A percentile compares a stretch with the other conserved stretches of the same genome.
phyloP scores from a whole-genome alignment of 2,113 vertebrate genomes.

The Numida meleagris region DNA sequence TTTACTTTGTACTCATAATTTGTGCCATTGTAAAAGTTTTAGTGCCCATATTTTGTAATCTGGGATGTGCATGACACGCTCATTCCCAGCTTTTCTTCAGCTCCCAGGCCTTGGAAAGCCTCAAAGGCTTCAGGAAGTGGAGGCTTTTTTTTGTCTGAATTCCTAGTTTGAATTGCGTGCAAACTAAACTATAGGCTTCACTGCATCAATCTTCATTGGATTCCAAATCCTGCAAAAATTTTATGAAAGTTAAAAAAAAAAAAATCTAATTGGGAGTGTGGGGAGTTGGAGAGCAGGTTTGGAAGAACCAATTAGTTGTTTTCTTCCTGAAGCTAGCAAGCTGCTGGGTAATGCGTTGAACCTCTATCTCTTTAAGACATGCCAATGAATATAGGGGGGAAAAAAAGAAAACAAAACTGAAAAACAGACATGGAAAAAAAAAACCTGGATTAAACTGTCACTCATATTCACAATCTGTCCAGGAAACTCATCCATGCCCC shows the following conservation, averaged over 20 bases:
- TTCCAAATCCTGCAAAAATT: background rate
- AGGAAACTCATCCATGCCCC: constrained; percentile 65
- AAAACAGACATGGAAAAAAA: constrained; percentile 19
- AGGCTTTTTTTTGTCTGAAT: background rate
- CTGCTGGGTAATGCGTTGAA: background rate
- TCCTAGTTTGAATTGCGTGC: background rate
- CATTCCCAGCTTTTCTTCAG: background rate
- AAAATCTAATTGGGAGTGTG: background rate
- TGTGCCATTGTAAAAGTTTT: background rate
- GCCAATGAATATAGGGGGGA: background rate
- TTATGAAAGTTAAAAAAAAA: background rate
- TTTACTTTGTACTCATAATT: background rate
- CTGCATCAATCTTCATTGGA: background rate
- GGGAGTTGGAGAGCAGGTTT: background rate
- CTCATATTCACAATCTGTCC: constrained; percentile 68
- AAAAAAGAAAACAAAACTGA: background rate
- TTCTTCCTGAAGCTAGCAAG: background rate
- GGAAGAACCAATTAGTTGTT: background rate
- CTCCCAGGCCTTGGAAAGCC: background rate
- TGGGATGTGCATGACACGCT: background rate
- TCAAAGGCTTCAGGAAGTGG: background rate
- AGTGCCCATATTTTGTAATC: background rate
- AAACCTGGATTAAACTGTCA: constrained; percentile 73
- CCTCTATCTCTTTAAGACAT: background rate
- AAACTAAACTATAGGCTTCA: background rate